Base-by-base conservation (phyloP, 2,888 invertebrate species). In the Thymelicus lineola region DNA sequence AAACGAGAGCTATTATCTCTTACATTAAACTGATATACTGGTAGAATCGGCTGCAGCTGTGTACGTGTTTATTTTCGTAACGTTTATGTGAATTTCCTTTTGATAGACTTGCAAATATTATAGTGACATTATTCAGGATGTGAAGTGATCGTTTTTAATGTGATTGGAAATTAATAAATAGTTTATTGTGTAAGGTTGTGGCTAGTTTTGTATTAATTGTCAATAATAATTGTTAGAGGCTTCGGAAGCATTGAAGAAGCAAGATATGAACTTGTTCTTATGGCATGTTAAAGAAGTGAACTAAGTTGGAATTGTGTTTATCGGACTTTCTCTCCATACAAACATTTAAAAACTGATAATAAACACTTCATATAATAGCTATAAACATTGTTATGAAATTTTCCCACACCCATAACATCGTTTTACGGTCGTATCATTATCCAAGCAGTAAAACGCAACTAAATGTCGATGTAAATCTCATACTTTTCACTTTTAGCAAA, bases 1-100 rank as follows among this genome's bases (percentile, higher is more conserved):
- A 57, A 57, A 57, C 57, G 28, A 36, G 36, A 36, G 36, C 57
- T 57, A 57, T 57, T 57, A 57, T 57, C 57, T 57, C 35, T 57
- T 57, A 57, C 57, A 53, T 53, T 53, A 53, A 53, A 53, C 53
- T 57, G 57, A 57, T 57, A 57, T 57, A 35, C 14, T 36, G 35
- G 15, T 55, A 55, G 36, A 35, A 57, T 57, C 57, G 35, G 7
- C 12, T 20, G 53, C 53, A 53, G 53, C 53, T 53, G 53, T 57
- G 57, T n/a, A 14, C 57, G 57, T 57, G 12, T 57, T 15, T n/a
- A 57, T 57, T 57, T 57, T 35, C 53, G 20, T 53, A 53, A 53
- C 53, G 20, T 53, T 20, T 53, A 20, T 53, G 48, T 20, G 53
- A 53, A 53, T 53, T 20, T 53, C 53, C 53, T 53, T 53, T 53